phyloP scores from a whole-genome alignment of 2,888 invertebrate species.

The Nyleta sp. region DNA sequence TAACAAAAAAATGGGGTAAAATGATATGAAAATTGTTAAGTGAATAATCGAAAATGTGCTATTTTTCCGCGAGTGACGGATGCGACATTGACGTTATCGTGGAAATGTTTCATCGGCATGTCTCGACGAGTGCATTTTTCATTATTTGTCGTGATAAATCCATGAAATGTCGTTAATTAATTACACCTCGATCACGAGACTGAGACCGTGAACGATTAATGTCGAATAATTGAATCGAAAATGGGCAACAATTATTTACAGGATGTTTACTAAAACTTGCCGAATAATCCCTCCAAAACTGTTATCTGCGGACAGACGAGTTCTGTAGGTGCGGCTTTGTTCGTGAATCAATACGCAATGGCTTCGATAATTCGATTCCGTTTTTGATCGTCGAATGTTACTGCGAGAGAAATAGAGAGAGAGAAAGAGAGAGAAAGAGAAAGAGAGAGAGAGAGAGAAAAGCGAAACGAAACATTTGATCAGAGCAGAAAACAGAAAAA shows the following conservation, averaged over 20 bases:
- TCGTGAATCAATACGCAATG: conserved; percentile 44
- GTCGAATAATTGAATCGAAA: background rate
- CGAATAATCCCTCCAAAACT: background rate
- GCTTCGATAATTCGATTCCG: conserved; percentile 55
- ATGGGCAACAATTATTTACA: conserved; percentile 8
- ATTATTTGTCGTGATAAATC: conserved; percentile 23
- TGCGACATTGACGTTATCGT: conserved; percentile 23
- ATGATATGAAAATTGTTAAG: conserved; percentile 19
- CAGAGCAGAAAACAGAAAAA: conserved; percentile 26
- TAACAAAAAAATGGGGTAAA: conserved; percentile 20
- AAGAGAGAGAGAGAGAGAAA: conserved; percentile 20
- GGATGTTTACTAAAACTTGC: background rate
- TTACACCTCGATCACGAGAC: background rate
- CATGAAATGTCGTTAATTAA: conserved; percentile 15
- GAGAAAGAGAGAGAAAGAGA: conserved; percentile 15
- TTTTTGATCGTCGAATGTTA: conserved; percentile 52
- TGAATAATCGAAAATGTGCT: conserved; percentile 26
- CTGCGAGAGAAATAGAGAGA: conserved; percentile 7
- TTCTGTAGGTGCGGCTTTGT: conserved; percentile 2
- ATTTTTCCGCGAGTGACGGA: conserved; percentile 20
- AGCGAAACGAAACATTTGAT: conserved; percentile 56
- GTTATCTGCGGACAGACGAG: conserved; percentile 15
- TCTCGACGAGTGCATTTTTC: conserved; percentile 9
- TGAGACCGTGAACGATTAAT: background rate
- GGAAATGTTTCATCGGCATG: conserved; percentile 21